Evolutionary conservation across 2,113 vertebrate genomes (phyloP), one percentile per base, ranked within the genome.

Genomic region (Myiozetetes cayanensis): DNA sequence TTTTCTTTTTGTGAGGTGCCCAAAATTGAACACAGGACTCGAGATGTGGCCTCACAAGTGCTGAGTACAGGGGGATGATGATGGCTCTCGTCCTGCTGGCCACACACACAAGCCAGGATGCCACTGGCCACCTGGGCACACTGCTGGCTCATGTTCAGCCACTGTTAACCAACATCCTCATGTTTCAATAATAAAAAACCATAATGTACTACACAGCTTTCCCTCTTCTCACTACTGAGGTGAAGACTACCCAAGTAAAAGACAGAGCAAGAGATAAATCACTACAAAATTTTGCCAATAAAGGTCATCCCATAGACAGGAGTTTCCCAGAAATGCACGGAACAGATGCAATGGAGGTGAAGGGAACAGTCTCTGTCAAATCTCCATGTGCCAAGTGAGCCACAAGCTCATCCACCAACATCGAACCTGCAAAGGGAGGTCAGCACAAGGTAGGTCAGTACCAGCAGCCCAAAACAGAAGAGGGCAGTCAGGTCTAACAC

Each of bases 401-500:
- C 46, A 66, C 44, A 47, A 89, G 21, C 18, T 59, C 44, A 55
- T 18, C 9, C 24, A 43, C 30, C 12, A 27, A 41, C 12, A 14
- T 10, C 4, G 17, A 52, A 22, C 8, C 39, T 27, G 27, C 39
- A 89, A 86, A 76, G 12, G 23, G 12, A 73, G 30, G 14, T 49
- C 39, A 58, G 49, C 65, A 49, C 20, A 74, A 73, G 15, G 53
- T 31, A 73, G 46, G 31, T 18, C 8, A 28, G 33, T 22, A 52
- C 10, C 43, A 92, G 23, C 28, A 91, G 41, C 2, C 0, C 0
- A 0, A 31, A 50, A 47, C 12, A 56, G 11, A 16, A 33, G 16
- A 73, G 12, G 11, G n/a, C 44, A 41, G 20, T 49, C 65, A 59
- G n/a, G 23, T 52, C 24, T 14, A 56, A 65, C 7, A 24, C 46